These are phyloP conservation scores for Oenanthe melanoleuca DNA, from an alignment of 2,113 vertebrate genomes.

Conservation along the genomic window DNA sequence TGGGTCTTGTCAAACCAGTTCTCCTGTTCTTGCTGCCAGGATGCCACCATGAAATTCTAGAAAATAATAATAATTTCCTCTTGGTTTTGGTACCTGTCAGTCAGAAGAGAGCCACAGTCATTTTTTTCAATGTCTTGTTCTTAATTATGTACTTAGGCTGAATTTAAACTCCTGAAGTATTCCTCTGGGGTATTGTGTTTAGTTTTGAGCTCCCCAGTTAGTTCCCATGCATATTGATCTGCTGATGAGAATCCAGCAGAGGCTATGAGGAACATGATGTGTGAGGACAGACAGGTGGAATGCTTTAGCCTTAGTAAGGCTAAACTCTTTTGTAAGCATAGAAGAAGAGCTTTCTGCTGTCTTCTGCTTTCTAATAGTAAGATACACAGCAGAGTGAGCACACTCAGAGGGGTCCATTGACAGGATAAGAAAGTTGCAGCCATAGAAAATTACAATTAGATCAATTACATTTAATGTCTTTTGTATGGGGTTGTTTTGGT, in stretches of 20 bases:
- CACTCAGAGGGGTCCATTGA: neutral
- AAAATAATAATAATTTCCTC: neutral
- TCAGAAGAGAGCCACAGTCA: neutral
- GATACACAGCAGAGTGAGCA: neutral
- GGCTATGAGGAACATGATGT: neutral
- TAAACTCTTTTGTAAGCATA: neutral
- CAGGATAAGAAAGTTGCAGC: neutral
- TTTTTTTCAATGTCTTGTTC: neutral
- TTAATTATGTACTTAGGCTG: neutral
- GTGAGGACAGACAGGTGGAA: neutral
- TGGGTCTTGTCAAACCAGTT: neutral
- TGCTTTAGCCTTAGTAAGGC: neutral
- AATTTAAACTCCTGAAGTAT: neutral
- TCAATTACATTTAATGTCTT: neutral
- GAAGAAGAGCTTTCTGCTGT: neutral
- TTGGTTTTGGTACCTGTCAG: neutral
- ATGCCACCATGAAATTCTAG: neutral
- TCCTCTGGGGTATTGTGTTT: neutral
- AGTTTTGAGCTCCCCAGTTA: neutral
- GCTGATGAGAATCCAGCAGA: neutral
- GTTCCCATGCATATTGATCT: neutral
- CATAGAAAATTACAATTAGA: neutral
- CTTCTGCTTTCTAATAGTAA: neutral
- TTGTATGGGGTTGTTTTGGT: neutral
- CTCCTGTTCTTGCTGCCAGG: neutral